Conservation (phyloP, 2,113 vertebrate genomes). For the Brienomyrus brachyistius region DNA sequence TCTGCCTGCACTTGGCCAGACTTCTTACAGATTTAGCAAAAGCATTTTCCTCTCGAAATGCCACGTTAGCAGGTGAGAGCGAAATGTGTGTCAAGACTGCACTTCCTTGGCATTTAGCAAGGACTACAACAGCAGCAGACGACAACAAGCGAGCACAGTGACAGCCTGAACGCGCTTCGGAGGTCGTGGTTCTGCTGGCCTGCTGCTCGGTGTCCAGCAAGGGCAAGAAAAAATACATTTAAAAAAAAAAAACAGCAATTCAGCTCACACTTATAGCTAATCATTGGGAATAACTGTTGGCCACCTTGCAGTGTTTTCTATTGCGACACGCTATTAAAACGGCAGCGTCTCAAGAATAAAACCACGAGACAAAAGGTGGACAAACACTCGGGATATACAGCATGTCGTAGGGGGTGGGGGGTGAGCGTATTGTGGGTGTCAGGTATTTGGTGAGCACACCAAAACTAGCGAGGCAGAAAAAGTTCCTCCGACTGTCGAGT, state of each 20-base stretch:
- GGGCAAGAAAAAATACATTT: background rate
- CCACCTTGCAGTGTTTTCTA: background rate
- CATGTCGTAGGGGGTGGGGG: background rate
- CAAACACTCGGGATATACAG: background rate
- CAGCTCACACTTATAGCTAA: background rate
- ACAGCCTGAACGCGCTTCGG: background rate
- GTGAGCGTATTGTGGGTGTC: background rate
- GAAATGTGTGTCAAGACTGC: background rate
- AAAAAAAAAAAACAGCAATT: background rate
- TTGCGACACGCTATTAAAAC: background rate
- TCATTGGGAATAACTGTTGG: background rate
- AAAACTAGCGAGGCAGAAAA: background rate
- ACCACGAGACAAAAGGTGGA: background rate
- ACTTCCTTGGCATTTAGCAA: background rate
- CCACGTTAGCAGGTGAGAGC: no score
- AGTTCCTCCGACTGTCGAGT: background rate
- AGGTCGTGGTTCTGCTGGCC: background rate
- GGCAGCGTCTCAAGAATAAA: background rate
- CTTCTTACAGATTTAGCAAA: background rate
- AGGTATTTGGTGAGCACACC: background rate
- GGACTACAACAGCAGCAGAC: background rate
- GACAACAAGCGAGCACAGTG: background rate
- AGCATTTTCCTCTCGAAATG: background rate
- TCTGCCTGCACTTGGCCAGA: background rate
- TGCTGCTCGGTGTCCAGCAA: background rate